These are phyloP conservation scores for Macquaria ambigua DNA, from an alignment of 2,113 vertebrate genomes.

Conservation along the genomic window DNA sequence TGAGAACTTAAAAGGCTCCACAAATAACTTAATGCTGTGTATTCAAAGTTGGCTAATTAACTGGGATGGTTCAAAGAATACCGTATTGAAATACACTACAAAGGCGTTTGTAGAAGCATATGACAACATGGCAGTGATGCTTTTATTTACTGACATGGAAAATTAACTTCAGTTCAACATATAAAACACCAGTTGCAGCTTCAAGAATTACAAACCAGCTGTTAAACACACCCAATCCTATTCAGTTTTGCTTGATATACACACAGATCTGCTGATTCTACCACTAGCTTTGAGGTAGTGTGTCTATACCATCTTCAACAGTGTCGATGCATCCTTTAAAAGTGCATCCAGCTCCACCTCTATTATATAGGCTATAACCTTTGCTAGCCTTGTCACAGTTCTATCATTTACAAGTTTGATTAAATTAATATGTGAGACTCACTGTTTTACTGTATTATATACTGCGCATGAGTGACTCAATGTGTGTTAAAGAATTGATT, in stretches of 20 bases:
- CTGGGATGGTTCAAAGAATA: conserved; percentile 10
- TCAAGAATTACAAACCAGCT: not conserved
- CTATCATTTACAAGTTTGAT: not conserved
- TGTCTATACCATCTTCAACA: not conserved
- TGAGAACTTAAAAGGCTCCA: conserved; percentile 11
- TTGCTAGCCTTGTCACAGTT: not conserved
- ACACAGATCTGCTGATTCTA: not conserved
- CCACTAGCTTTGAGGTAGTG: not conserved
- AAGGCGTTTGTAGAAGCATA: not conserved
- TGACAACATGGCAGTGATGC: conserved; percentile 1
- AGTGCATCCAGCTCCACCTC: not conserved
- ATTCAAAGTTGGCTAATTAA: conserved; percentile 31
- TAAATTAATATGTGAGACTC: not conserved
- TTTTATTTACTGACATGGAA: conserved; percentile 15
- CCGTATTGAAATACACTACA: conserved; percentile 4
- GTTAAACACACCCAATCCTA: not conserved
- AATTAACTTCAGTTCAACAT: not conserved
- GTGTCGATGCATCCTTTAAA: not conserved
- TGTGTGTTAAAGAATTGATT: conserved; percentile 20
- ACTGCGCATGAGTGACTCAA: not conserved
- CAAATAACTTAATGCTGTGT: conserved; percentile 1
- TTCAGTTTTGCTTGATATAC: not conserved
- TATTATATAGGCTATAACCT: not conserved
- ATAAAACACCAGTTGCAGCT: not conserved
- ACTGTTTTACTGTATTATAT: not conserved